Base-by-base conservation (phyloP, 1,140 invertebrate genomes). In the Pemphigus obesinymphae region DNA sequence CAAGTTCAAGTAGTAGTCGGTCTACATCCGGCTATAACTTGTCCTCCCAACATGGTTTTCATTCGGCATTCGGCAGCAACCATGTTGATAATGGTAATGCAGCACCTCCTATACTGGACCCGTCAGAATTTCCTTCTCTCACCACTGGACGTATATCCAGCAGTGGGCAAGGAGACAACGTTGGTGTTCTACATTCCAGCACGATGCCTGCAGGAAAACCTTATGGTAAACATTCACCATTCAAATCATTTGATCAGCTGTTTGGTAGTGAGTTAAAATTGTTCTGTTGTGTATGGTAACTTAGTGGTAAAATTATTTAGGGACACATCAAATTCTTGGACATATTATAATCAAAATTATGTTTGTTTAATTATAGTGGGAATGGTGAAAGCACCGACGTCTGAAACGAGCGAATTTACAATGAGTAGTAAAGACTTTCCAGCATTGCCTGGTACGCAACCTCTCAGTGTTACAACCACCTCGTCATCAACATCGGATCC, bases 331-430 rank as follows among this genome's bases (percentile, higher is more conserved):
- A 53, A n/a, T 1, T n/a, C 53, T 20, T 13, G 34, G 1, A 0
- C 5, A 48, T 7, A 34, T 34, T 70, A 3, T 48, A 40, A 11
- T 53, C 10, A 40, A 29, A n/a, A 34, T 70, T 68, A 3, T 68
- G 11, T 50, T 23, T 37, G 15, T 23, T 34, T 53, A 48, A n/a
- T 48, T 50, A n/a, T 82, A 82, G 95, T 97, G 88, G 96, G 96
- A 85, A 97, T 97, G 94, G 96, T 98, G 83, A 97, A 97, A 88
- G 95, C 96, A 87, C 95, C 95, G 82, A 94, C 93, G 85, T 92
- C 93, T 43, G 95, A 97, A 88, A 91, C 95, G 84, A 95, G 92
- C 85, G 85, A 86, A 83, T 86, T 86, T 83, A 85, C 84, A 37
- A 86, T 86, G 85, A 85, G 84, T 75, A 84, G 83, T 63, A 97